phyloP scores from a whole-genome alignment of 2,797 vertebrate species.

The Prunella strophiata region DNA sequence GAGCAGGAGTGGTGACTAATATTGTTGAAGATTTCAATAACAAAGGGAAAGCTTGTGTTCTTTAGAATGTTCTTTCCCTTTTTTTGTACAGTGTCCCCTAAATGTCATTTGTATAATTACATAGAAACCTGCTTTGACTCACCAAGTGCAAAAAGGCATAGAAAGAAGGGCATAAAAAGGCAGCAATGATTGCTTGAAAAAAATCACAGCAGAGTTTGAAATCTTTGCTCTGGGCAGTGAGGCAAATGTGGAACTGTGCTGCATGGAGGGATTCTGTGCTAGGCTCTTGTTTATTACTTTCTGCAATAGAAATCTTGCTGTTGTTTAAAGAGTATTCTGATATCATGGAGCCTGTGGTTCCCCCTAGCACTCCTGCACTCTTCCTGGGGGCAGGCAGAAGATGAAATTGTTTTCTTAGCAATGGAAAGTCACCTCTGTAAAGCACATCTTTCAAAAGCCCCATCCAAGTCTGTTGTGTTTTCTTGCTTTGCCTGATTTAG shows the following conservation, averaged over 20 bases:
- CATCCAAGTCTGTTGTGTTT: neutral
- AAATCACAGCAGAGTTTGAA: neutral
- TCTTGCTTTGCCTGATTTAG: neutral
- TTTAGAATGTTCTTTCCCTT: neutral
- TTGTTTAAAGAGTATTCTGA: neutral
- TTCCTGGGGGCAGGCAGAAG: neutral
- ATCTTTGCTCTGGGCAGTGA: conserved; percentile 4
- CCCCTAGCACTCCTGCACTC: neutral
- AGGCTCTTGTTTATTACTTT: neutral
- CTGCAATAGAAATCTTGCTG: neutral
- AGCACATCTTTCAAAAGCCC: neutral
- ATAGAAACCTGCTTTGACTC: neutral
- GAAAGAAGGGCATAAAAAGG: neutral
- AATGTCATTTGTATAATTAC: conserved; percentile 35
- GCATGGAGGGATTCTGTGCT: neutral
- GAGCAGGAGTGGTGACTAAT: neutral
- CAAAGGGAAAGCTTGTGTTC: neutral
- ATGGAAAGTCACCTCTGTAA: neutral
- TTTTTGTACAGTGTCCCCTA: neutral
- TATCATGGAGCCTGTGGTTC: neutral
- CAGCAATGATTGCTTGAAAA: neutral
- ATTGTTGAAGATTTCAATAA: neutral
- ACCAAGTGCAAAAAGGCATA: neutral
- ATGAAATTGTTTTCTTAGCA: too few relatives aligned
- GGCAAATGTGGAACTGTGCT: neutral